Base-by-base conservation (phyloP, 2,888 invertebrate genomes). In the Biston stratarius region DNA sequence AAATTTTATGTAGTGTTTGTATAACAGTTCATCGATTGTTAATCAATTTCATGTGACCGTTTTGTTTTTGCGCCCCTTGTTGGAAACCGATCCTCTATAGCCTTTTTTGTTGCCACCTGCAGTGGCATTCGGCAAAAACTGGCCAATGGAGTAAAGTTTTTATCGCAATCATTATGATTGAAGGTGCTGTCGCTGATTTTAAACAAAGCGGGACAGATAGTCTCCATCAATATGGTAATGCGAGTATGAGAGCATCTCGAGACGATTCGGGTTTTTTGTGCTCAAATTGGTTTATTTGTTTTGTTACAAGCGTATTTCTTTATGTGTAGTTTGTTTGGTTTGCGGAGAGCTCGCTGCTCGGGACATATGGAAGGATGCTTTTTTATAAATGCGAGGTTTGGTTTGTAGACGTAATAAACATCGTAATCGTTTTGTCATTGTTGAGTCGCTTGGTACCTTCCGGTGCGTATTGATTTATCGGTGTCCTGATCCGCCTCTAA, bases 181-280 rank as follows among this genome's bases (percentile, higher is more conserved):
- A 92, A 89, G 83, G 88, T 82, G 81, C 84, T 91, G 92, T 91
- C 93, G 93, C 92, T 91, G 93, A 92, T 92, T 93, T 88, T 89
- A 88, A 91, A 93, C 93, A 93, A 93, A 93, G 90, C 78, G 76
- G 82, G 84, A 84, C 84, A 88, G 92, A 92, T 92, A 90, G 85
- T 83, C 77, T 81, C 90, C 88, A 92, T 93, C 93, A 92, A 93
- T 92, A 93, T 94, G 93, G 83, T 94, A 94, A 94, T 94, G 84
- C 83, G 75, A 77, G 42, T 61, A 76, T 68, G 66, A 82, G 79
- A 85, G 82, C 84, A 84, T 83, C 83, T 83, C 79, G 83, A 84
- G 84, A 82, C 83, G 84, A 83, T 79, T 83, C 82, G 70, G 73
- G 73, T 86, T 90, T 92, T 92, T 93, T 93, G 87, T 89, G 84